phyloP scores from a whole-genome alignment of 2,888 invertebrate genomes.

The Drosophila demipolita region DNA sequence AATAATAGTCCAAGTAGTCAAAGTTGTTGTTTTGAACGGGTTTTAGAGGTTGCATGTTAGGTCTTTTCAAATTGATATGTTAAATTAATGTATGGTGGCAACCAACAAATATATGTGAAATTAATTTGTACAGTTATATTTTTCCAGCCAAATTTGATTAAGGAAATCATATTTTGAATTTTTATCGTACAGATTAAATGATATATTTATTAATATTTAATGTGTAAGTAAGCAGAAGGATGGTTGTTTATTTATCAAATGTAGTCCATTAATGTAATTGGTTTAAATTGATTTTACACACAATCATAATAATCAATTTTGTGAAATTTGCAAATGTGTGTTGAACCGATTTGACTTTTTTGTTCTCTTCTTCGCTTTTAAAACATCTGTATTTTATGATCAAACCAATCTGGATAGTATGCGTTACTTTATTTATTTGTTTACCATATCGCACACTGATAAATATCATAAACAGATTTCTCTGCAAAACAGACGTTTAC shows the following conservation, averaged over 20 bases:
- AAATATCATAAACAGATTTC: neutral
- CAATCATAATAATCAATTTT: neutral
- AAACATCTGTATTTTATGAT: neutral
- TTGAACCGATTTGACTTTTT: rapidly evolving
- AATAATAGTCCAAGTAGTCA: neutral
- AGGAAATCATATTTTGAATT: neutral
- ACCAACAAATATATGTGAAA: neutral
- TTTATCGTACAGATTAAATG: neutral
- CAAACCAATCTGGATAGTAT: neutral
- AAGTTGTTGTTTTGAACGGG: neutral
- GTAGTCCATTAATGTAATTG: neutral
- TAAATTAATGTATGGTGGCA: neutral
- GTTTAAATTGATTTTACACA: neutral
- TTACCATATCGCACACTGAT: neutral
- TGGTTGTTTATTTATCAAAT: neutral
- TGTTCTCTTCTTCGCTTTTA: neutral
- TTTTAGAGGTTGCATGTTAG: slow-evolving; percentile 1
- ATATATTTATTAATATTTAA: neutral
- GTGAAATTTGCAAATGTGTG: neutral
- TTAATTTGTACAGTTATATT: neutral
- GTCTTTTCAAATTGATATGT: slow-evolving; percentile 4
- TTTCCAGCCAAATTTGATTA: neutral
- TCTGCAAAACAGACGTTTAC: neutral
- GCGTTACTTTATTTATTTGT: slow-evolving; percentile 10
- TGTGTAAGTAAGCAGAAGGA: neutral